These are phyloP conservation scores for Leucophenga montana DNA, from an alignment of 2,888 invertebrate genomes.

Conservation along the genomic window DNA sequence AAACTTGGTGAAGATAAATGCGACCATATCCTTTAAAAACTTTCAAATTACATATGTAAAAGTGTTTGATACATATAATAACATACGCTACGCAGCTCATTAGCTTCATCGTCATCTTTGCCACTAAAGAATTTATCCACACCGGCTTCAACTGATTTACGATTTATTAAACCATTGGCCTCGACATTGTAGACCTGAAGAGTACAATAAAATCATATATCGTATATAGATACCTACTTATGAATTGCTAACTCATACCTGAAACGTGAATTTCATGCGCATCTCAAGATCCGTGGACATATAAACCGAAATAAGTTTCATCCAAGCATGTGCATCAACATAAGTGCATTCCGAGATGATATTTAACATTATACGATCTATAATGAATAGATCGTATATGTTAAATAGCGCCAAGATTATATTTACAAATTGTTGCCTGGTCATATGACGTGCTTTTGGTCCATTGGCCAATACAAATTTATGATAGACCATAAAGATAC, in stretches of 20 bases:
- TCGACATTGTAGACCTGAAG: conserved; percentile 77
- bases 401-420: conserved; percentile 79
- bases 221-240: not conserved
- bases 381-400: conserved; percentile 80
- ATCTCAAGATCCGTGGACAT: conserved; percentile 81
- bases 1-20: conserved; percentile 82
- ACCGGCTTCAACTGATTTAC: conserved; percentile 80
- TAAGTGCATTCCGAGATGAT: conserved; percentile 75
- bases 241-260: no score
- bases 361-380: conserved; percentile 78
- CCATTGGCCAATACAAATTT: conserved; percentile 74
- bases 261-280: conserved; percentile 80
- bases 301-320: conserved; percentile 80
- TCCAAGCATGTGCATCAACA: conserved; percentile 77
- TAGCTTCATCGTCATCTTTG: conserved; percentile 82
- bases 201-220: not conserved
- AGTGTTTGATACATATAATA: not conserved
- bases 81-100: conserved; percentile 74
- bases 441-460: conserved; percentile 70
- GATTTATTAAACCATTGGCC: conserved; percentile 78
- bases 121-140: conserved; percentile 73
- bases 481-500: conserved; percentile 74
- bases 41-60: not conserved
- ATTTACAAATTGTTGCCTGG: conserved; percentile 77
- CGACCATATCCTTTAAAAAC: conserved; percentile 81